Base-by-base conservation (phyloP, 2,113 vertebrate species). In the Numenius arquata region DNA sequence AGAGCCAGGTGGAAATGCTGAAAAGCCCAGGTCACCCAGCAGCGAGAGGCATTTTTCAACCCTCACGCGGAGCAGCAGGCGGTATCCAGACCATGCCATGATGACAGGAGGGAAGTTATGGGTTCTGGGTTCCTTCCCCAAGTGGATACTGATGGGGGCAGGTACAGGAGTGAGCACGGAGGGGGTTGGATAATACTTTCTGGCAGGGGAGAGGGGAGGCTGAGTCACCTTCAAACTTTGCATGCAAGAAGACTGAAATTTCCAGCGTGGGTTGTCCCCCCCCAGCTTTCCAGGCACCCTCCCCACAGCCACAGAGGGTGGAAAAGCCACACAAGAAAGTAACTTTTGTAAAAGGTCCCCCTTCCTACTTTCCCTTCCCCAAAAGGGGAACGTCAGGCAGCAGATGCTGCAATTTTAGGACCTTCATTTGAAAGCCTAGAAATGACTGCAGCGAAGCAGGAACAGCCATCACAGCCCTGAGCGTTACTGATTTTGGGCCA, bases 61-160 rank as follows among this genome's bases (percentile, higher is more conserved):
- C 13, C 8, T 8, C 59, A 5, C 0, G 0, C 1, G 10, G 56
- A 71, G 20, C n/a, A 72, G 43, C 41, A 26, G 53, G 19, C 16
- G 34, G 29, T 11, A n/a, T 17, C 27, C 52, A 25, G 61, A 45
- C 32, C 70, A 22, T 0, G 0, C 1, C 2, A 58, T 6, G 11
- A 66, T 1, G 41, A 41, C 14, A 8, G 27, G 25, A 71, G 25
- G 56, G 65, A 71, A 0, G 0, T 43, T 7, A 21, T 0, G 43
- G 27, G 63, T 32, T 32, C 19, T 0, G 38, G 27, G 63, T 23
- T 43, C 19, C 19, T 66, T 23, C 45, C 29, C 4, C 15, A 23
- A 15, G 53, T 1, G 8, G 82, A 12, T 6, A 4, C 45, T 21
- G 40, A 22, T 4, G 4, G 50, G 27, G 12, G 56, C 40, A 47